Evolutionary conservation across 2,888 invertebrate species (phyloP), one percentile per base, ranked within the genome.

Genomic region (Crocallis elinguaria): DNA sequence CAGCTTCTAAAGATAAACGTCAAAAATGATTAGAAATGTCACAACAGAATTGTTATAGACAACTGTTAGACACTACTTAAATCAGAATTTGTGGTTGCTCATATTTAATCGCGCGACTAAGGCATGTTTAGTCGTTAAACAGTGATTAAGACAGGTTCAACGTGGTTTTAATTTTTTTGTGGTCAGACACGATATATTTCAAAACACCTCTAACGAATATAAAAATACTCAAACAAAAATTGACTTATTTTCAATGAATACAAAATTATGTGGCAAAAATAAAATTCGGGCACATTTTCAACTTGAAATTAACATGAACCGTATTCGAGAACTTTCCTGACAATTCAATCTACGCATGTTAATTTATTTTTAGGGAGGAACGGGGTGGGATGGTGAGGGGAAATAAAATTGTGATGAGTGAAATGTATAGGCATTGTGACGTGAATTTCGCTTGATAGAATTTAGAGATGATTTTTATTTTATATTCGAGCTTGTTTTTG

Each of bases 331-430:
- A 78, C 67, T 66, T 75, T 57, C 60, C 64, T 68, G 75, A 75
- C 77, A 74, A 76, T 76, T 76, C 79, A 77, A 79, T 79, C 77
- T 76, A 69, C 72, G 74, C 74, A 77, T 74, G 76, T 71, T 79
- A 80, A 80, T 79, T 79, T 78, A 74, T 75, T 77, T 77, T 68
- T 64, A 13, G 35, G 52, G 35, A 16, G 16, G 12, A 39, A 41
- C 5, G 41, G 46, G 65, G 62, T 29, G 6, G 29, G 29, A 6
- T 5, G 29, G 29, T 2, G 29, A 12, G 12, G 12, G 19, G 29
- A 12, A 12, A 29, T 29, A 11, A 12, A 29, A 29, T 29, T 29
- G 12, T 29, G 29, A 48, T 53, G 46, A 46, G 42, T 43, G 38
- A 54, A 49, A 54, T 43, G 43, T 54, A 49, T 54, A 54, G 45